Evolutionary conservation across 2,113 vertebrate species (phyloP).

Genomic region (Hystrix brachyura): DNA sequence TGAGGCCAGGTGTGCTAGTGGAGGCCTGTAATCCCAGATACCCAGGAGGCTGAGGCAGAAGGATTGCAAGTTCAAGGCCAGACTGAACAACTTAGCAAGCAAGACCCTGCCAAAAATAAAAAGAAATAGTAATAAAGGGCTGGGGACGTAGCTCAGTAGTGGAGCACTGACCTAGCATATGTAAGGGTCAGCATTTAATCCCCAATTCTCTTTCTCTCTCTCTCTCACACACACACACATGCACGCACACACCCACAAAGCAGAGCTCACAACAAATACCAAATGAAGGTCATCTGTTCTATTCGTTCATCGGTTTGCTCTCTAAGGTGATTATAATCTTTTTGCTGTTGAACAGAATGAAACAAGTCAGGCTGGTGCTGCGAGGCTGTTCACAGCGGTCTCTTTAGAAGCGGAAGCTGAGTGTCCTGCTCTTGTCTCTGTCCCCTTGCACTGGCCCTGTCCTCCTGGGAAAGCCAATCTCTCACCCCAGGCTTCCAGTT

Average conservation of each 20-base stretch:
- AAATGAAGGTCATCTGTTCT: background rate
- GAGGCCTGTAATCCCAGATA: background rate
- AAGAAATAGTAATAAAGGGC: background rate
- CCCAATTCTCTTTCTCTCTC: too few relatives aligned
- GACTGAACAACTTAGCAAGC: background rate
- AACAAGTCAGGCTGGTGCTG: background rate
- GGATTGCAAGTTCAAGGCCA: background rate
- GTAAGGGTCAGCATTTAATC: background rate
- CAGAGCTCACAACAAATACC: background rate
- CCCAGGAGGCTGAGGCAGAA: background rate
- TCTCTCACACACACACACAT: too few relatives aligned
- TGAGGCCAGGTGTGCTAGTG: background rate
- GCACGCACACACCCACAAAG: background rate
- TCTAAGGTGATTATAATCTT: background rate
- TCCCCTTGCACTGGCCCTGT: background rate
- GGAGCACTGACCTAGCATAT: background rate
- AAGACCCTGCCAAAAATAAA: background rate
- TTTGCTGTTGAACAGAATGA: background rate
- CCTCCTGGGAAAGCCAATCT: background rate
- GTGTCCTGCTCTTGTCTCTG: background rate
- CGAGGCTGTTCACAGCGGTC: background rate
- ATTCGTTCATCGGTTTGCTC: background rate
- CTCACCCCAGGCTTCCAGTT: background rate
- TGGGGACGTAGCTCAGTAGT: background rate
- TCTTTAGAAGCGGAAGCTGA: background rate